Evolutionary conservation across 2,888 invertebrate species (phyloP), one percentile per base, ranked within the genome.

Genomic region (Mimachlamys varia): DNA sequence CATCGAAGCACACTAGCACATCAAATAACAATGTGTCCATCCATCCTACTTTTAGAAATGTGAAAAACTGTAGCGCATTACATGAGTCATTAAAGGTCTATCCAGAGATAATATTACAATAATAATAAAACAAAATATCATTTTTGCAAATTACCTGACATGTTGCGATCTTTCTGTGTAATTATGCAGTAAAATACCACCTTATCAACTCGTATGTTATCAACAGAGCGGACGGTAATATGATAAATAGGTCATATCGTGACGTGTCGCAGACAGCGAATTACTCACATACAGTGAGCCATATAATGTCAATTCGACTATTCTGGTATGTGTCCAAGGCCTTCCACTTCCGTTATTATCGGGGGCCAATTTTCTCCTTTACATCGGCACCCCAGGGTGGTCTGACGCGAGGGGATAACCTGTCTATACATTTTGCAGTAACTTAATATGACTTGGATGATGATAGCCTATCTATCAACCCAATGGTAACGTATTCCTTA

Each of bases 141-240:
- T 33, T 76, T 76, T 76, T 76, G 76, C 76, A 76, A 76, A 76
- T 76, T 76, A 33, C 76, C 10, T 76, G 76, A 76, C 76, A 76
- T 76, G 76, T 76, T 76, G 27, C 13, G 76, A 76, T 22, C 27
- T 27, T 10, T 27, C 12, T 27, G 7, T 27, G 76, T 33, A 33
- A 76, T 76, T 76, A 76, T 76, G 33, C 33, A 27, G 76, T 76
- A 76, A 76, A 76, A 10, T 76, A 76, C 33, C 76, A 33, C 22
- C 17, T 33, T 76, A 76, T 76, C 76, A 76, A 33, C 22, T 27
- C 76, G 1, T 33, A 10, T 22, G 76, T 33, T 76, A 76, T 76
- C 33, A 76, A 27, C 76, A 27, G 33, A 76, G 33, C 3, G 76
- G 76, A 76, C 33, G 76, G 33, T 10, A 33, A 33, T 76, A 27